phyloP scores from a whole-genome alignment of 1,140 invertebrate genomes.

The Meteorus sp. region DNA sequence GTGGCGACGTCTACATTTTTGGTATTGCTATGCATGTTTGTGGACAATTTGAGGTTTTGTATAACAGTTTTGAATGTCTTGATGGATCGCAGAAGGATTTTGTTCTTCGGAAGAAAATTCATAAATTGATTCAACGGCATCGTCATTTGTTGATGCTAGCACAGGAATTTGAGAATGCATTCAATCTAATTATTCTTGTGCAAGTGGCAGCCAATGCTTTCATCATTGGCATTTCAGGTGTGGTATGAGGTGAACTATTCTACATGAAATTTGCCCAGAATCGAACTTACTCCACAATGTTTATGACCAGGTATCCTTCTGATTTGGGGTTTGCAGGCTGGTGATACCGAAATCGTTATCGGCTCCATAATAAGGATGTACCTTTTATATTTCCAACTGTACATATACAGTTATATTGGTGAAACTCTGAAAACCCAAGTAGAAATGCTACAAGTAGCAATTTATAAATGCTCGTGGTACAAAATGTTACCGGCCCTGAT shows the following conservation, averaged over 20 bases:
- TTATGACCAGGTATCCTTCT: slow-evolving; percentile 10
- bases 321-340: not conserved
- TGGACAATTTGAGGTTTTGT: slow-evolving; percentile 26
- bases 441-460: slow-evolving; percentile 20
- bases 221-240: slow-evolving; percentile 26
- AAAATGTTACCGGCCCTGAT: slow-evolving; percentile 17
- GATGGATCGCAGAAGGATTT: not conserved
- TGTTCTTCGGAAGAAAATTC: not conserved
- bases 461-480: slow-evolving; percentile 25
- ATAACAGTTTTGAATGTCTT: slow-evolving; percentile 16
- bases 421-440: slow-evolving; percentile 13
- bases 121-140: slow-evolving; percentile 12
- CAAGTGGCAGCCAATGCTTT: slow-evolving; percentile 20
- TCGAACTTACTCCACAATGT: not conserved
- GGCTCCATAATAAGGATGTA: not conserved
- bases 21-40: slow-evolving; percentile 26
- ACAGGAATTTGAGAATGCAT: slow-evolving; percentile 22
- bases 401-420: slow-evolving; percentile 25
- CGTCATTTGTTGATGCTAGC: slow-evolving; percentile 11
- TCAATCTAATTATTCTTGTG: slow-evolving; percentile 21
- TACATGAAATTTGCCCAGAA: not conserved
- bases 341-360: not conserved
- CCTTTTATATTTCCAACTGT: slow-evolving; percentile 23
- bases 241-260: not conserved
- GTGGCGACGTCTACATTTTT: slow-evolving; percentile 25